A percentile compares a stretch with the other conserved stretches of the same genome.
Evolutionary conservation across 2,888 invertebrate species (phyloP).

Genomic region (Drosophila neonasuta): DNA sequence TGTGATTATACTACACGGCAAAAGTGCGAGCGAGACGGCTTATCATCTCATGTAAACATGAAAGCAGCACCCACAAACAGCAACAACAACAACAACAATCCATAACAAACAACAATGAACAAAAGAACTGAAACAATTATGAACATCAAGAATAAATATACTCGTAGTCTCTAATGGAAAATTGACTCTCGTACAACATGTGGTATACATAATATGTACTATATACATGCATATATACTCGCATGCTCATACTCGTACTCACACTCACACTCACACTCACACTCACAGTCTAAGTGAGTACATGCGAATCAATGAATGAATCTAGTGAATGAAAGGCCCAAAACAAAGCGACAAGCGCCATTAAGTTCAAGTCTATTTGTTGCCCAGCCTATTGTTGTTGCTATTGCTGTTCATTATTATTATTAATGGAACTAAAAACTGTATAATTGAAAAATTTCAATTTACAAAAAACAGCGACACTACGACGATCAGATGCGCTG

Average conservation of each 20-base stretch:
- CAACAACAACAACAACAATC: slow-evolving; percentile 21
- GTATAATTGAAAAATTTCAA: slow-evolving; percentile 36
- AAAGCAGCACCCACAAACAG: slow-evolving; percentile 38
- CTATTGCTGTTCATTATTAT: slow-evolving; percentile 33
- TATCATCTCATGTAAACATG: slow-evolving; percentile 41
- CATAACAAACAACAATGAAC: slow-evolving; percentile 18
- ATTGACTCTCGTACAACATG: slow-evolving; percentile 43
- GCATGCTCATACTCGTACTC: not conserved
- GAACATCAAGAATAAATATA: slow-evolving; percentile 50
- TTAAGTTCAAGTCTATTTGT: slow-evolving; percentile 51
- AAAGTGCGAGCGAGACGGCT: not conserved
- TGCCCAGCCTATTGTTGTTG: slow-evolving; percentile 24
- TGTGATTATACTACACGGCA: slow-evolving; percentile 49
- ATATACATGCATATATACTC: not conserved
- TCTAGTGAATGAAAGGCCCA: slow-evolving; percentile 54
- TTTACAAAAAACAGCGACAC: not conserved
- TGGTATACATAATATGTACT: slow-evolving; percentile 12
- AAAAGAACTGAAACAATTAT: slow-evolving; percentile 45
- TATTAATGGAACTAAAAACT: slow-evolving; percentile 50
- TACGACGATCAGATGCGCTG: slow-evolving; percentile 30
- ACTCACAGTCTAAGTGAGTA: not conserved
- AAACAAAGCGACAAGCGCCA: slow-evolving; percentile 64
- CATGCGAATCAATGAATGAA: slow-evolving; percentile 68
- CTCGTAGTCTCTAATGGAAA: slow-evolving; percentile 52
- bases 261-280: not conserved